A percentile compares a stretch with the other conserved stretches of the same genome.
These are phyloP conservation scores for Oligia strigilis DNA, from an alignment of 2,888 invertebrate species.

Conservation along the genomic window DNA sequence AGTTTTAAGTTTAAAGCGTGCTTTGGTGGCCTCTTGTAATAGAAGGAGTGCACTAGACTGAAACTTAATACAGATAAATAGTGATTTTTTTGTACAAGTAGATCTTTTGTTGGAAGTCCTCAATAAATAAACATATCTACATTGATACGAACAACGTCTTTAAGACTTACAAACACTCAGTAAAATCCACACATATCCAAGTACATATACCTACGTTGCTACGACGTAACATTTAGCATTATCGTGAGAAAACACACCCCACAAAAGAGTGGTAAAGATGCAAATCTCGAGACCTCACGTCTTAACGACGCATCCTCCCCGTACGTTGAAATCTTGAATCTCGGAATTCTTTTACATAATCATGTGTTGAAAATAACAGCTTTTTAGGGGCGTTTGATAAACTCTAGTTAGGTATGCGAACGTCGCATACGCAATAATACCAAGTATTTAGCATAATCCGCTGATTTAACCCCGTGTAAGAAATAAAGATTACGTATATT, in stretches of 20 bases:
- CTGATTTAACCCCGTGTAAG: slow-evolving; percentile 72
- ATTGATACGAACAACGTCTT: background rate
- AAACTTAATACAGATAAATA: too few relatives aligned
- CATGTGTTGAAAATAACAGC: slow-evolving; percentile 89
- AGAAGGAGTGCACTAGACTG: too few relatives aligned
- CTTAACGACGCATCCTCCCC: slow-evolving; percentile 87
- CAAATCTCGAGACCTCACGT: slow-evolving; percentile 83
- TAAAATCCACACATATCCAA: slow-evolving; percentile 7
- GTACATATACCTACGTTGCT: background rate
- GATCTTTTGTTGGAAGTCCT: background rate
- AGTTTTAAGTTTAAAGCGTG: background rate
- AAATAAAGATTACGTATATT: slow-evolving; percentile 75
- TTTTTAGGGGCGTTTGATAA: slow-evolving; percentile 85
- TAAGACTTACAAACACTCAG: slow-evolving; percentile 23
- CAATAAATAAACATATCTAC: background rate
- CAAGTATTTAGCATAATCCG: slow-evolving; percentile 88
- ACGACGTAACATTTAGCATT: slow-evolving; percentile 69
- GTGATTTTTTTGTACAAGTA: background rate
- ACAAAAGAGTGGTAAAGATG: slow-evolving; percentile 82
- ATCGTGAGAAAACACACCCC: slow-evolving; percentile 81
- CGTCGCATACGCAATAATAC: slow-evolving; percentile 81
- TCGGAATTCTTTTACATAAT: slow-evolving; percentile 90
- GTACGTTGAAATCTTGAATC: slow-evolving; percentile 82
- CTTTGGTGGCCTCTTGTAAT: background rate
- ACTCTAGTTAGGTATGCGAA: slow-evolving; percentile 81